phyloP scores from a whole-genome alignment of 2,797 vertebrate genomes.

The Tarsius wallacei region DNA sequence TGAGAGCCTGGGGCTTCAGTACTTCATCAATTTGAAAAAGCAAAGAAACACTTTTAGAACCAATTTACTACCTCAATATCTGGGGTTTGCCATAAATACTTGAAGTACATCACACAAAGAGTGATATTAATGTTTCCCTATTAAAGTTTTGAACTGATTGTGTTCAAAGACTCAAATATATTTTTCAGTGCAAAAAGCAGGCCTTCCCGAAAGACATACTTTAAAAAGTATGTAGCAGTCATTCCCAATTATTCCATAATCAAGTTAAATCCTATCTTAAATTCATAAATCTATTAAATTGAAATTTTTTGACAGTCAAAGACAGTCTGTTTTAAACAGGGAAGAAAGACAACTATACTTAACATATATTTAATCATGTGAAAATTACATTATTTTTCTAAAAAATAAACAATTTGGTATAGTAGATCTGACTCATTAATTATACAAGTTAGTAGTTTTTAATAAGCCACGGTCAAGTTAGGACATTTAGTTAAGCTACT shows the following conservation, averaged over 20 bases:
- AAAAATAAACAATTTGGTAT: not conserved
- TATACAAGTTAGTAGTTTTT: not conserved
- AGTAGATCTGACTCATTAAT: not conserved
- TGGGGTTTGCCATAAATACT: not conserved
- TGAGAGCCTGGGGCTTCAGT: not conserved
- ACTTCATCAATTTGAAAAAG: conserved; percentile 61
- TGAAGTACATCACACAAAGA: not conserved
- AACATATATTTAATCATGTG: not conserved
- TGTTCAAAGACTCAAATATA: conserved; percentile 19
- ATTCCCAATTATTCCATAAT: conserved; percentile 6
- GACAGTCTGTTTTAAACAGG: not conserved
- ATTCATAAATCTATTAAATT: not conserved
- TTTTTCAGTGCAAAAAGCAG: not conserved
- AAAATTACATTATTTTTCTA: not conserved
- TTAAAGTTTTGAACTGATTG: not conserved
- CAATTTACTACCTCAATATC: conserved; percentile 44
- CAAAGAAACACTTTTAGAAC: conserved; percentile 40
- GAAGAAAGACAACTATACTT: not conserved
- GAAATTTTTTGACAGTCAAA: conserved; percentile 14
- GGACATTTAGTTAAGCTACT: too few relatives aligned
- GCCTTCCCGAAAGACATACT: not conserved
- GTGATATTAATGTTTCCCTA: not conserved
- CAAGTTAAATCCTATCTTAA: not conserved
- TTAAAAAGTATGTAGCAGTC: not conserved
- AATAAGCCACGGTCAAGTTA: too few relatives aligned